phyloP scores from a whole-genome alignment of 2,797 vertebrate genomes.

The Scomberomorus guttatus region DNA sequence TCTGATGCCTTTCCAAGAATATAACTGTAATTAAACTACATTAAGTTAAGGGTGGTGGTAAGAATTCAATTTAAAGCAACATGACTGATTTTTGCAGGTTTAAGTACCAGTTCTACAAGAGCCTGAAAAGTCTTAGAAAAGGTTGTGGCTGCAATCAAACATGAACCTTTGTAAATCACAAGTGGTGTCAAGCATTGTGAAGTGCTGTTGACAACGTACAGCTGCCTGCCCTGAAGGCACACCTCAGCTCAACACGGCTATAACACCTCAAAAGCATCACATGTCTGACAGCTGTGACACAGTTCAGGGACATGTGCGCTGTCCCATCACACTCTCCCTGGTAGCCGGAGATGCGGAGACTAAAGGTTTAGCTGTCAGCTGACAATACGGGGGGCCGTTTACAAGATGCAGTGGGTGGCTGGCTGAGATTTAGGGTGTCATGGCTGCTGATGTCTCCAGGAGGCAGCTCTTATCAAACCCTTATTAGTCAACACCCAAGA shows the following conservation, averaged over 20 bases:
- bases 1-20: background rate
- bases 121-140: conserved; percentile 31
- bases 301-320: conserved; percentile 11
- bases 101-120: conserved; percentile 1
- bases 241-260: conserved; percentile 49
- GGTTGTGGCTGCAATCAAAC: conserved; percentile 23
- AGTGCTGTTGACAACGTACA: conserved; percentile 58
- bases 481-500: conserved; percentile 51
- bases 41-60: background rate
- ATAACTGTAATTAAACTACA: background rate
- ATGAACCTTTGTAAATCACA: conserved; percentile 35
- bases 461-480: conserved; percentile 24
- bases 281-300: conserved; percentile 51
- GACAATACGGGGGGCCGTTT: conserved; percentile 17
- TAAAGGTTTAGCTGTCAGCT: conserved; percentile 21
- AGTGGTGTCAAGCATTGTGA: conserved; percentile 50
- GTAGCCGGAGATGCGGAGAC: conserved; percentile 23
- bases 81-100: conserved; percentile 17
- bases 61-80: background rate
- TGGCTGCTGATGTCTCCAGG: conserved; percentile 12
- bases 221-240: conserved; percentile 59
- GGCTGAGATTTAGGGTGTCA: conserved; percentile 20
- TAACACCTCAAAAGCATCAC: conserved; percentile 52
- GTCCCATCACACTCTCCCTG: conserved; percentile 28
- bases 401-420: conserved; percentile 9